Evolutionary conservation across 2,113 vertebrate genomes (phyloP).

Genomic region (Coptodon rendalli): DNA sequence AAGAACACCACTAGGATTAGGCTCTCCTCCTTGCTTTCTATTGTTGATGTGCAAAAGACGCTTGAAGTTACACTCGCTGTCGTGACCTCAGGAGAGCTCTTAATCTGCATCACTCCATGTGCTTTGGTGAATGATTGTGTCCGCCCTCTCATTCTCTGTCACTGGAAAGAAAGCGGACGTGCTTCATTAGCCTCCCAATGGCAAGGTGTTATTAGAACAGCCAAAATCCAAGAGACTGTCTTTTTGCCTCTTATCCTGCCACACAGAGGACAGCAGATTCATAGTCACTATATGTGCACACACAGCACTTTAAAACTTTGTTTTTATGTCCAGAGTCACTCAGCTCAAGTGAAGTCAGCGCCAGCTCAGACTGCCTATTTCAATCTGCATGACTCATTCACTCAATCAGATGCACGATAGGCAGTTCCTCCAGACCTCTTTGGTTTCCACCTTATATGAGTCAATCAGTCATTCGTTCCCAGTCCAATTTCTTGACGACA

Average conservation of each 20-base stretch:
- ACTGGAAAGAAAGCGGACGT: slow-evolving; percentile 47
- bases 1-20: slow-evolving; percentile 33
- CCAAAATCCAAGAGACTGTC: slow-evolving; percentile 32
- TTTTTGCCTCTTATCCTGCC: slow-evolving; percentile 5
- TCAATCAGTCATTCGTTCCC: slow-evolving; percentile 45
- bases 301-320: slow-evolving; percentile 48
- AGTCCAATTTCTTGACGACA: slow-evolving; percentile 22
- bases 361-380: slow-evolving; percentile 50
- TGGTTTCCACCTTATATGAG: slow-evolving; percentile 47
- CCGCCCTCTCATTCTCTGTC: slow-evolving; percentile 36
- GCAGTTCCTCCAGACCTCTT: slow-evolving; percentile 37
- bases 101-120: slow-evolving; percentile 16
- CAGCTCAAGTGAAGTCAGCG: slow-evolving; percentile 22
- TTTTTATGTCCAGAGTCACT: slow-evolving; percentile 28
- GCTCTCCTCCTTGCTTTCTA: slow-evolving; percentile 17
- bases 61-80: slow-evolving; percentile 10
- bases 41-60: slow-evolving; percentile 30
- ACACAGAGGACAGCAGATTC: slow-evolving; percentile 12
- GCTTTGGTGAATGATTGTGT: slow-evolving; percentile 6
- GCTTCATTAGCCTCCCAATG: slow-evolving; percentile 66
- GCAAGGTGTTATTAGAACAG: slow-evolving; percentile 63
- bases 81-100: slow-evolving; percentile 47
- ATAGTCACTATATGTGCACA: not conserved
- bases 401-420: slow-evolving; percentile 52
- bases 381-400: slow-evolving; percentile 56